Conservation (phyloP, 2,113 vertebrate species). For the Ageneiosus marmoratus region DNA sequence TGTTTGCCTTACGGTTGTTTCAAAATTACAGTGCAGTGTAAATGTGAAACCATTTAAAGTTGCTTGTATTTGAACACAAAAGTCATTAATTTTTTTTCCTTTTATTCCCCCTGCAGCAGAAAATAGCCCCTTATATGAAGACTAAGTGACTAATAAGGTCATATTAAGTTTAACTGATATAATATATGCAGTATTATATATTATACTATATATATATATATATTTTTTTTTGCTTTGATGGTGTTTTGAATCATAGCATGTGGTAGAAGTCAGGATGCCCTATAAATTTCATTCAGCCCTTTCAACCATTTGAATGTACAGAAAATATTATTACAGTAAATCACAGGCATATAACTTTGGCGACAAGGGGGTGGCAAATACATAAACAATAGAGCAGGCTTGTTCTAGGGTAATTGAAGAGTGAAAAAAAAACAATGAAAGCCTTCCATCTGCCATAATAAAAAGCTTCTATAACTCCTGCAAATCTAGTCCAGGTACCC, state of each 20-base stretch:
- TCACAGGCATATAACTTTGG: conserved; percentile 31
- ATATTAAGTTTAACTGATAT: neutral
- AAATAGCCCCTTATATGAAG: conserved; percentile 1
- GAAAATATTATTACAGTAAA: conserved; percentile 22
- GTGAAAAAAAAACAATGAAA: neutral
- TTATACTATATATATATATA: too few species aligned
- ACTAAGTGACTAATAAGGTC: neutral
- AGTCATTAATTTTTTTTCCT: neutral
- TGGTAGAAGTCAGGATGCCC: conserved; percentile 17
- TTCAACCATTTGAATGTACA: conserved; percentile 15
- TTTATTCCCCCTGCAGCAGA: neutral
- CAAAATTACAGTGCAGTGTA: neutral
- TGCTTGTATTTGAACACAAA: neutral
- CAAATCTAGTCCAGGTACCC: conserved; percentile 36
- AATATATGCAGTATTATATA: conserved; percentile 13
- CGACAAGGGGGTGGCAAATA: conserved; percentile 17
- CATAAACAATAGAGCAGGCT: conserved; percentile 28
- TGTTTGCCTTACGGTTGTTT: neutral
- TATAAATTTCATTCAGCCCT: neutral
- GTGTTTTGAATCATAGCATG: neutral
- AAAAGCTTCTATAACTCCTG: conserved; percentile 39
- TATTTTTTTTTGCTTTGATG: neutral
- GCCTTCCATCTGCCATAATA: conserved; percentile 9
- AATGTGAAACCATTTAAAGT: neutral
- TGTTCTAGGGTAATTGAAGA: conserved; percentile 18